phyloP scores from a whole-genome alignment of 2,888 invertebrate genomes.

The Hydraecia micacea region DNA sequence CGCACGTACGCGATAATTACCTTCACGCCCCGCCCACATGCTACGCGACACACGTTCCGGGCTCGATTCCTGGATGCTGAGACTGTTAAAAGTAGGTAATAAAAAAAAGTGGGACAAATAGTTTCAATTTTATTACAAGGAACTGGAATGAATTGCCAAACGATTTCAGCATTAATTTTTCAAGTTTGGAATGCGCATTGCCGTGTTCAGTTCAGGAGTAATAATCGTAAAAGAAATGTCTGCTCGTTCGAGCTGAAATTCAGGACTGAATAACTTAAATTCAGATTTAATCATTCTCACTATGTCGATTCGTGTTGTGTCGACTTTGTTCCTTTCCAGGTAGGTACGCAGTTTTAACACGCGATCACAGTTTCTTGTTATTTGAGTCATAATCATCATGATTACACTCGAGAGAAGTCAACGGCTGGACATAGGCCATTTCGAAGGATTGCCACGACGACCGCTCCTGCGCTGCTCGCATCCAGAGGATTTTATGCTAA shows the following conservation, averaged over 20 bases:
- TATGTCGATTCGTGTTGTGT: neutral
- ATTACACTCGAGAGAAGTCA: neutral
- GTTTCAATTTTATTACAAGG: neutral
- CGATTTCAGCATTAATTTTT: slow-evolving; percentile 15
- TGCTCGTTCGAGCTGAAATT: neutral
- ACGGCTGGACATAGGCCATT: neutral
- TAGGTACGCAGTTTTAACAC: neutral
- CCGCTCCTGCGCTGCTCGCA: neutral
- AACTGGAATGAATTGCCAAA: slow-evolving; percentile 14
- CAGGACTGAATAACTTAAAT: neutral
- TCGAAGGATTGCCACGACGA: neutral
- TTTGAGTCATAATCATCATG: neutral
- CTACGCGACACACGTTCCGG: slow-evolving; percentile 16
- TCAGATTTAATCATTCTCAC: neutral
- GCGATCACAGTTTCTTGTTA: neutral
- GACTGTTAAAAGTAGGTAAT: neutral
- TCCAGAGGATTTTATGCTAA: neutral
- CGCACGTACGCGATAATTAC: slow-evolving; percentile 69
- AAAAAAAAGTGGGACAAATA: slow-evolving; percentile 8
- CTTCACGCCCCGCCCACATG: slow-evolving; percentile 13
- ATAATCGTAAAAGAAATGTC: slow-evolving; percentile 5
- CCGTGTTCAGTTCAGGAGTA: neutral
- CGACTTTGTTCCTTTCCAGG: neutral
- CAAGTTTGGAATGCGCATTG: slow-evolving; percentile 10
- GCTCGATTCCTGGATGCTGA: slow-evolving; percentile 14